Conservation (phyloP, 2,888 invertebrate genomes). For the Standfussiana lucernea region DNA sequence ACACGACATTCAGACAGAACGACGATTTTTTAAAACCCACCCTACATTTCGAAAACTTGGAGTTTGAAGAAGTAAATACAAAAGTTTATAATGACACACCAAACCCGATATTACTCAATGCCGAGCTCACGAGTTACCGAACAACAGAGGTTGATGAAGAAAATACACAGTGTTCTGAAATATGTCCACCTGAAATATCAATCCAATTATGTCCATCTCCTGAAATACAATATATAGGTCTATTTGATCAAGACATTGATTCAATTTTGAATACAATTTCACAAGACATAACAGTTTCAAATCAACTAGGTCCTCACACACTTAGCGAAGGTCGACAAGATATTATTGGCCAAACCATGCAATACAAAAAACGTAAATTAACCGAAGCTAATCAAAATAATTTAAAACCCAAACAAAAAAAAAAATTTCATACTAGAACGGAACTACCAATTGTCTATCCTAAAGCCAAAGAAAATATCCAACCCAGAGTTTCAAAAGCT, state of each 20-base stretch:
- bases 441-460: neutral
- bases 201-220: slow-evolving; percentile 10
- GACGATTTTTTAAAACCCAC: neutral
- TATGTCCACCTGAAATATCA: slow-evolving; percentile 16
- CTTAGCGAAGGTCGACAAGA: neutral
- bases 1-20: slow-evolving; percentile 10
- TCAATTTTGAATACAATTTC: too few species aligned
- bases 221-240: too few species aligned
- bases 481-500: neutral
- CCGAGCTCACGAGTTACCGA: slow-evolving; percentile 9
- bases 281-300: neutral
- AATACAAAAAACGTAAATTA: neutral
- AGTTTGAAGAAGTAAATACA: slow-evolving; percentile 4
- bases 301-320: neutral
- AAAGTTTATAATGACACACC: slow-evolving; percentile 9
- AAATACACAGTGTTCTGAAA: slow-evolving; percentile 18
- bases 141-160: slow-evolving; percentile 12
- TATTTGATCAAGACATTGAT: too few species aligned
- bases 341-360: neutral
- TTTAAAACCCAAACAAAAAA: slow-evolving; percentile 5
- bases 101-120: slow-evolving; percentile 17
- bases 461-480: neutral
- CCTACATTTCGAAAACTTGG: slow-evolving; percentile 9
- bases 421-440: neutral
- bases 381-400: slow-evolving; percentile 4